Percentiles rank a stretch among this genome's conserved stretches.
phyloP scores from a whole-genome alignment of 2,888 invertebrate genomes.

The Heterodera filipjevi region DNA sequence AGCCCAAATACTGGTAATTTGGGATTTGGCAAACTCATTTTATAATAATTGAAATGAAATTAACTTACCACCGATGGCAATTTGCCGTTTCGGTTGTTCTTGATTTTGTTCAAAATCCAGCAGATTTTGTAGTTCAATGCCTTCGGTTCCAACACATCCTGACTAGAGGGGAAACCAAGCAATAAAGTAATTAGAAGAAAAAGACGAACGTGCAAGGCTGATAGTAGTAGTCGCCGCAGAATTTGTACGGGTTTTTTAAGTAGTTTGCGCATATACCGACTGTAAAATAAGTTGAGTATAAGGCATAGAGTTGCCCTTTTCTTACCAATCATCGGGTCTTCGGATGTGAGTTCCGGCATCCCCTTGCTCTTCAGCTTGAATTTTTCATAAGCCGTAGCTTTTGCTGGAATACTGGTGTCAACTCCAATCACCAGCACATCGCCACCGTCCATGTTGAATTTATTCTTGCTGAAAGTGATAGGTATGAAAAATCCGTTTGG shows the following conservation, averaged over 20 bases:
- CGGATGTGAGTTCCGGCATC: slow-evolving; percentile 24
- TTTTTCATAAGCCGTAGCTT: slow-evolving; percentile 34
- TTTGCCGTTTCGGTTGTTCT: slow-evolving; percentile 22
- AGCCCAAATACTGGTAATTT: too few relatives aligned
- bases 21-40: slow-evolving; percentile 23
- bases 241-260: slow-evolving; percentile 36
- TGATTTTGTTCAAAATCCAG: slow-evolving; percentile 28
- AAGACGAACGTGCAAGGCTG: slow-evolving; percentile 34
- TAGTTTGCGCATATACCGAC: slow-evolving; percentile 40
- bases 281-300: neutral
- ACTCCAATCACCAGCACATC: slow-evolving; percentile 42
- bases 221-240: slow-evolving; percentile 46
- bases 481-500: too few relatives aligned
- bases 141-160: slow-evolving; percentile 37
- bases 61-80: slow-evolving; percentile 11
- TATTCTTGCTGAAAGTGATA: slow-evolving; percentile 33
- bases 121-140: slow-evolving; percentile 25
- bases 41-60: neutral
- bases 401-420: slow-evolving; percentile 43
- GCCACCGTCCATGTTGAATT: slow-evolving; percentile 29
- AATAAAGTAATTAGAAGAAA: neutral
- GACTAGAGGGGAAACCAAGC: neutral
- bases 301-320: too few relatives aligned
- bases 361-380: slow-evolving; percentile 19
- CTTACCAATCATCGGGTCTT: slow-evolving; percentile 41